A percentile compares a stretch with the other conserved stretches of the same genome.
Evolutionary conservation across 1,140 invertebrate species (phyloP).

Genomic region (Zaprionus ghesquierei): DNA sequence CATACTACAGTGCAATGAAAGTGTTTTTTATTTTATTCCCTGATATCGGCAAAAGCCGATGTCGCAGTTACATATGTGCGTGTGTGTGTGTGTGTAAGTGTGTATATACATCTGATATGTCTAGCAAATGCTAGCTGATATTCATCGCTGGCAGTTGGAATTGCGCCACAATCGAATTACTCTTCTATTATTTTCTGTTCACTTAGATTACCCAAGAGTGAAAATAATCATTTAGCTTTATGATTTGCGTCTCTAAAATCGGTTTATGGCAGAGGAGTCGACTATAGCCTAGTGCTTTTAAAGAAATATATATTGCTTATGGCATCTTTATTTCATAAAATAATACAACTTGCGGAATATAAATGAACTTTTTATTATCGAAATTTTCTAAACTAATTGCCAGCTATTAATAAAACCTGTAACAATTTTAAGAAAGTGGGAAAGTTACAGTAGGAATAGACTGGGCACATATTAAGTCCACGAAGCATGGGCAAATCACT

Average conservation of each 20-base stretch:
- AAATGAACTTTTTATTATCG: no score
- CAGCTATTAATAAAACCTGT: no score
- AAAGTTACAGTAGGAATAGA: no score
- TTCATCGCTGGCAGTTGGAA: slow-evolving; percentile 11
- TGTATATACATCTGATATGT: slow-evolving; percentile 8
- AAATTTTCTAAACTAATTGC: no score
- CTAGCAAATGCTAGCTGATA: slow-evolving; percentile 30
- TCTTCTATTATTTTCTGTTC: background rate
- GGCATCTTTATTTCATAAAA: background rate
- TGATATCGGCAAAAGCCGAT: slow-evolving; percentile 3
- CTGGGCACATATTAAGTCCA: no score
- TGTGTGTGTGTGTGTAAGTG: background rate
- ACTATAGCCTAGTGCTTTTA: background rate
- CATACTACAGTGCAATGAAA: slow-evolving; percentile 29
- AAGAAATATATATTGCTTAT: background rate
- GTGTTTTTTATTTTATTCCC: slow-evolving; percentile 9
- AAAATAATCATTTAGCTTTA: background rate
- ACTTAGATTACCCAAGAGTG: background rate
- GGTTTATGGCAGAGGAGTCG: background rate
- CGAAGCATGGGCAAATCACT: no score
- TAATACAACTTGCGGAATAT: no score
- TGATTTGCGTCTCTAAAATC: background rate
- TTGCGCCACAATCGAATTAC: background rate
- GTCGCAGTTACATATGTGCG: background rate
- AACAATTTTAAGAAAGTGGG: no score